Percentiles rank a stretch among this genome's conserved stretches.
Conservation (phyloP, 1,140 invertebrate genomes). For the Drosophila novamexicana region DNA sequence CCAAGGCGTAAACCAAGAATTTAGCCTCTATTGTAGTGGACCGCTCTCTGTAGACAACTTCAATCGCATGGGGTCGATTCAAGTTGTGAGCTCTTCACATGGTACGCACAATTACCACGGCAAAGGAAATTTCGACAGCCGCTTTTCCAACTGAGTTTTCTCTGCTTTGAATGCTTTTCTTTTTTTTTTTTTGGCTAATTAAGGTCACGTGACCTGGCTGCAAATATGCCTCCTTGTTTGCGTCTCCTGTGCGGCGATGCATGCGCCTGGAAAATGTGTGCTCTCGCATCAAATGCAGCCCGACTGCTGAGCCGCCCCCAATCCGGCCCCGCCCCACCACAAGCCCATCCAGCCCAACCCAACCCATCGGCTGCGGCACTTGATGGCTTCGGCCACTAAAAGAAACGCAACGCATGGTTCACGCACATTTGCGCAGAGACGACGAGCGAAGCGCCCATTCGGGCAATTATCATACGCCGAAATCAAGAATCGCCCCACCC, state of each 20-base stretch:
- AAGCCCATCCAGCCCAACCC: neutral
- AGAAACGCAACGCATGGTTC: slow-evolving; percentile 60
- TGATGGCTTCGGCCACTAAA: slow-evolving; percentile 32
- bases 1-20: slow-evolving; percentile 28
- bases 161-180: slow-evolving; percentile 3
- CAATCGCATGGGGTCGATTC: slow-evolving; percentile 6
- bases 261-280: slow-evolving; percentile 59
- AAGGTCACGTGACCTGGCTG: slow-evolving; percentile 71
- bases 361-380: neutral
- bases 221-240: slow-evolving; percentile 28
- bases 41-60: slow-evolving; percentile 4
- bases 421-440: slow-evolving; percentile 64
- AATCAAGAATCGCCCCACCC: slow-evolving; percentile 43
- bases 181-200: slow-evolving; percentile 54
- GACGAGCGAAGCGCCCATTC: slow-evolving; percentile 23
- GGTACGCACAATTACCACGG: slow-evolving; percentile 45
- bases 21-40: slow-evolving; percentile 13
- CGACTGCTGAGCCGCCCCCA: neutral
- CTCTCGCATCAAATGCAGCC: slow-evolving; percentile 69
- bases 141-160: slow-evolving; percentile 29
- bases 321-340: neutral
- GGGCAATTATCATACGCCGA: slow-evolving; percentile 70
- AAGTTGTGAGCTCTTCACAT: slow-evolving; percentile 31
- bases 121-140: slow-evolving; percentile 30
- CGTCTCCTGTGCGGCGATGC: slow-evolving; percentile 63